A percentile compares a stretch with the other conserved stretches of the same genome.
Evolutionary conservation across 2,113 vertebrate species (phyloP).

Genomic region (Cavia porcellus): DNA sequence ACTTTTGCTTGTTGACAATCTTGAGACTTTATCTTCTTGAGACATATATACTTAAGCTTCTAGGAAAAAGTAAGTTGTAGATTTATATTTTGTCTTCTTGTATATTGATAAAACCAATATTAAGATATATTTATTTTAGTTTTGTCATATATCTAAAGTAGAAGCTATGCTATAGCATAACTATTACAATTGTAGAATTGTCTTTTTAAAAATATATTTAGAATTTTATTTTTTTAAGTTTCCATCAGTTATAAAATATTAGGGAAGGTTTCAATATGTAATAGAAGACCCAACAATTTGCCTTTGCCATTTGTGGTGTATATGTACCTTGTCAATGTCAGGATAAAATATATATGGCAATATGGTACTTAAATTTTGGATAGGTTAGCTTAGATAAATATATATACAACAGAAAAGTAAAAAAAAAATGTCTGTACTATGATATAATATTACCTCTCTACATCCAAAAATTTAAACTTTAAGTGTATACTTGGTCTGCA

Average conservation of each 20-base stretch:
- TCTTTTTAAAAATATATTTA: neutral
- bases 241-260: neutral
- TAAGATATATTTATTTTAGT: neutral
- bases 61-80: neutral
- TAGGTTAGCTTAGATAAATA: conserved; percentile 6
- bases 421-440: neutral
- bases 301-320: neutral
- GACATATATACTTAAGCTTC: neutral
- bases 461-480: neutral
- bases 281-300: neutral
- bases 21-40: neutral
- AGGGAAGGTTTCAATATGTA: neutral
- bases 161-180: neutral
- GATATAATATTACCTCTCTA: conserved; percentile 11
- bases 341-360: neutral
- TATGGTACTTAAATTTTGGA: neutral
- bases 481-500: neutral
- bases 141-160: neutral
- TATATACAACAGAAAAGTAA: neutral
- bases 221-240: neutral
- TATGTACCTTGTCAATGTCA: neutral
- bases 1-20: neutral
- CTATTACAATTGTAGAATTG: neutral
- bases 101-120: neutral
- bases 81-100: neutral